These are phyloP conservation scores for Dorcus hopei DNA, from an alignment of 2,888 invertebrate species.

Conservation along the genomic window DNA sequence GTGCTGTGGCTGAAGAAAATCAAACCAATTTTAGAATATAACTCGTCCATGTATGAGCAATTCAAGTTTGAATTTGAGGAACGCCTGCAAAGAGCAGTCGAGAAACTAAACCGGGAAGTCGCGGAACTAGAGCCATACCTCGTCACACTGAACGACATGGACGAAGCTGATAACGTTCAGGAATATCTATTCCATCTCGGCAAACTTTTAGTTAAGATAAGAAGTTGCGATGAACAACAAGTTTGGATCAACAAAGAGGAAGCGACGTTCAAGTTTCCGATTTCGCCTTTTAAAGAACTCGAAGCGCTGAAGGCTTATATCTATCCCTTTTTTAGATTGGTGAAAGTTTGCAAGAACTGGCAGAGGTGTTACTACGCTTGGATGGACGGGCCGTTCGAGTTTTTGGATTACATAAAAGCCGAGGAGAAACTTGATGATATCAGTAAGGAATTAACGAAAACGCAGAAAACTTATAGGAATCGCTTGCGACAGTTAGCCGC, in stretches of 20 bases:
- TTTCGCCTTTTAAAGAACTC: conserved; percentile 72
- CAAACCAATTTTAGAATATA: conserved; percentile 76
- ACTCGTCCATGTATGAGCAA: conserved; percentile 75
- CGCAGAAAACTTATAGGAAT: conserved; percentile 72
- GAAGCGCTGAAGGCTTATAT: conserved; percentile 72
- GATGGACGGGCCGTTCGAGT: conserved; percentile 91
- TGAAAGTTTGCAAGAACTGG: conserved; percentile 72
- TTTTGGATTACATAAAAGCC: conserved; percentile 72
- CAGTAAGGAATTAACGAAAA: conserved; percentile 74
- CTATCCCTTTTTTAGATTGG: conserved; percentile 66
- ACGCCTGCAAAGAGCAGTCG: conserved; percentile 64
- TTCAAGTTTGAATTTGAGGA: conserved; percentile 85
- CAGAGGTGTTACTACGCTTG: conserved; percentile 79
- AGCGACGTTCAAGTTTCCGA: conserved; percentile 76
- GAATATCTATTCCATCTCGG: conserved; percentile 78
- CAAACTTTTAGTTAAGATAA: conserved; percentile 70
- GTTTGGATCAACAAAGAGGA: conserved; percentile 90
- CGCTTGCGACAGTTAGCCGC: conserved; percentile 74
- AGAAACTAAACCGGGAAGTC: conserved; percentile 68
- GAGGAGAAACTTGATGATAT: conserved; percentile 79
- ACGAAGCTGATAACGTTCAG: conserved; percentile 69
- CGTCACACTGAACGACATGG: conserved; percentile 80
- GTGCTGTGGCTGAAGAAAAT: conserved; percentile 82
- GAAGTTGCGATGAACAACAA: conserved; percentile 72
- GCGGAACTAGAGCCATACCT: conserved; percentile 71